These are phyloP conservation scores for Anabacerthia variegaticeps DNA, from an alignment of 2,797 vertebrate genomes.

Conservation along the genomic window DNA sequence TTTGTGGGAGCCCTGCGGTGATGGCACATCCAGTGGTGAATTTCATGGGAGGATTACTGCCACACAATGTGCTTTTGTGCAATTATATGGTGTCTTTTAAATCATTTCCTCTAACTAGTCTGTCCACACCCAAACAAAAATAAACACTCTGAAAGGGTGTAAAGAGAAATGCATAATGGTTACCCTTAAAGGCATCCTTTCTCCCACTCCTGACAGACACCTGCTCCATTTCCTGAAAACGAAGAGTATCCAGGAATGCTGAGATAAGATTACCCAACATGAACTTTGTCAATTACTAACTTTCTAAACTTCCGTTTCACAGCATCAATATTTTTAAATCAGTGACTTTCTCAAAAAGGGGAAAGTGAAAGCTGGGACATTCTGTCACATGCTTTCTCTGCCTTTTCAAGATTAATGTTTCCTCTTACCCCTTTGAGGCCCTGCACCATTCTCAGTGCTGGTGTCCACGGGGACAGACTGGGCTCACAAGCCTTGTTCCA, in stretches of 20 bases:
- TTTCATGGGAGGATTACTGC: background rate
- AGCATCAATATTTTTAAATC: background rate
- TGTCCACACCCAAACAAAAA: constrained; percentile 23
- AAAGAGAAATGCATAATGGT: background rate
- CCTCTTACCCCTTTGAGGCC: background rate
- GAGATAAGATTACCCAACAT: background rate
- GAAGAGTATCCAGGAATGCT: background rate
- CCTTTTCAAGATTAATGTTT: background rate
- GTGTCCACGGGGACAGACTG: background rate
- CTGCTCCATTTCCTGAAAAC: background rate
- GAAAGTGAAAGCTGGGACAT: background rate
- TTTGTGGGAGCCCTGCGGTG: background rate
- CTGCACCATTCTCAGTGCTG: background rate
- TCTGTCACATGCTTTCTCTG: background rate
- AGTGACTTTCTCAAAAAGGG: background rate
- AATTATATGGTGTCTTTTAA: background rate
- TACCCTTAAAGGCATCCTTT: background rate
- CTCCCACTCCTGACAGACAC: background rate
- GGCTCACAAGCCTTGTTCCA: background rate
- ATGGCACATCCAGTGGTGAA: background rate
- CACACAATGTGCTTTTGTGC: constrained; percentile 39
- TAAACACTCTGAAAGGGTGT: background rate
- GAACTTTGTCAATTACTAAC: background rate
- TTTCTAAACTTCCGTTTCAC: background rate
- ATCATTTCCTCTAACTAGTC: background rate